phyloP scores from a whole-genome alignment of 2,888 invertebrate species.

The Leptinotarsa haldemani region DNA sequence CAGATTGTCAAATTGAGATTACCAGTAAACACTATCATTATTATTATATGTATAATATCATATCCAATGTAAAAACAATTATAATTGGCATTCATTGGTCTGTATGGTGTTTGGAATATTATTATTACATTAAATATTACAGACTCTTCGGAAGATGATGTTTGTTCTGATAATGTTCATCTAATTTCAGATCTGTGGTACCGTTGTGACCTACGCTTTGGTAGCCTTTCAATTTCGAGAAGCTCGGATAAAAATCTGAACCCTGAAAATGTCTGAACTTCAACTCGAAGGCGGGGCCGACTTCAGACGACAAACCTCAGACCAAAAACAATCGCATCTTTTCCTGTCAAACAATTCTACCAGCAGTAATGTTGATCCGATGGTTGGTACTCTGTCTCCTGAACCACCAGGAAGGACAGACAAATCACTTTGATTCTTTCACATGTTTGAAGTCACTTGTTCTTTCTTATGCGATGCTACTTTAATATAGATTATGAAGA shows the following conservation, averaged over 20 bases:
- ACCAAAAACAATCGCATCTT: not conserved
- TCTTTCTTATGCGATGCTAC: slow-evolving; percentile 44
- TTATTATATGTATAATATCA: no score
- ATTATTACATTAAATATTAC: no score
- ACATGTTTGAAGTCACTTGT: slow-evolving; percentile 50
- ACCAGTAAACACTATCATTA: no score
- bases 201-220: not conserved
- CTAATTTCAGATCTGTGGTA: not conserved
- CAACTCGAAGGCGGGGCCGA: not conserved
- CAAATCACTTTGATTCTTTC: slow-evolving; percentile 56
- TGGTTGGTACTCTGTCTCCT: not conserved
- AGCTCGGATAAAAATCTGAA: not conserved
- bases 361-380: not conserved
- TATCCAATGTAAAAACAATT: no score
- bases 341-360: not conserved
- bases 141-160: no score
- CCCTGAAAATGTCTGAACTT: not conserved
- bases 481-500: slow-evolving; percentile 51
- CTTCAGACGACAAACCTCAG: not conserved
- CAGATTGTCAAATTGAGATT: no score
- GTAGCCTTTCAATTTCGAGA: not conserved
- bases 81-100: no score
- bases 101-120: no score
- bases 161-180: no score
- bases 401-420: slow-evolving; percentile 28